These are phyloP conservation scores for Tenthredo distinguenda DNA, from an alignment of 2,888 invertebrate species.

Conservation along the genomic window DNA sequence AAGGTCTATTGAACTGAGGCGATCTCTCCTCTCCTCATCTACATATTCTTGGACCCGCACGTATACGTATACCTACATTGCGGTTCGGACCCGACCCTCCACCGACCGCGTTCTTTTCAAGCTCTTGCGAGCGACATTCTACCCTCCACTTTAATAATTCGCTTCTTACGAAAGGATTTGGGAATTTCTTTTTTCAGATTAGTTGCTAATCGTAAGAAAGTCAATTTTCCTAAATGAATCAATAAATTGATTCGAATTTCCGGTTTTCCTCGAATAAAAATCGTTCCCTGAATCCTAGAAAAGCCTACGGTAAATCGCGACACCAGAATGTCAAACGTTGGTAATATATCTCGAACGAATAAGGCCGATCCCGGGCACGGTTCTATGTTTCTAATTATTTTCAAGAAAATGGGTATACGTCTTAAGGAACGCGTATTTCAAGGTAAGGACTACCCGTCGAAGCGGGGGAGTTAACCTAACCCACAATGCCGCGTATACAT, in stretches of 20 bases:
- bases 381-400: not conserved
- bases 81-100: not conserved
- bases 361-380: not conserved
- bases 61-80: not conserved
- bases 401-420: not conserved
- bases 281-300: not conserved
- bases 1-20: slow-evolving; percentile 78
- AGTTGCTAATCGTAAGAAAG: not conserved
- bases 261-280: not conserved
- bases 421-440: slow-evolving; percentile 33
- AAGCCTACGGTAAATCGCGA: not conserved
- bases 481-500: slow-evolving; percentile 13
- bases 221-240: not conserved
- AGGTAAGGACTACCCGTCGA: slow-evolving; percentile 50
- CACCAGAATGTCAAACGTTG: not conserved
- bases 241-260: not conserved
- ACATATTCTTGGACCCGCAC: slow-evolving; percentile 67
- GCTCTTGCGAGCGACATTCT: not conserved
- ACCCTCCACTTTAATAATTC: not conserved
- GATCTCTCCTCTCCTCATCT: slow-evolving; percentile 74
- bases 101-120: not conserved
- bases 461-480: slow-evolving; percentile 48
- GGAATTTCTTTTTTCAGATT: not conserved
- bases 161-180: not conserved
- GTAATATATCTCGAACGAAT: not conserved